Conservation (phyloP, 2,797 vertebrate genomes). For the Sebastes aleutianus region DNA sequence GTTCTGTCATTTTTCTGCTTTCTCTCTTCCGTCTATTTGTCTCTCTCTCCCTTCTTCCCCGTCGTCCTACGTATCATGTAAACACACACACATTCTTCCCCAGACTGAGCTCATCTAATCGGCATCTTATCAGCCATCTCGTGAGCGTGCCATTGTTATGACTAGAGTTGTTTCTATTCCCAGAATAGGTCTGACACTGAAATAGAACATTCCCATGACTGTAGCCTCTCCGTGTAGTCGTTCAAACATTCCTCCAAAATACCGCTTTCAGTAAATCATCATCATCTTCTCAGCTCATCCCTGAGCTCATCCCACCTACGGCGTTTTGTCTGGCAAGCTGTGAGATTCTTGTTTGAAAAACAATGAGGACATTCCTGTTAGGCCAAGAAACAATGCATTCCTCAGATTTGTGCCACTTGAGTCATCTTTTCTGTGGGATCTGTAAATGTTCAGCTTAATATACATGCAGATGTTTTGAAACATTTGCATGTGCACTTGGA, state of each 20-base stretch:
- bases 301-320: conserved; percentile 23
- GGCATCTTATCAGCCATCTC: conserved; percentile 74
- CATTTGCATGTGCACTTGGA: not conserved
- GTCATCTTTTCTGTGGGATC: not conserved
- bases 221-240: not conserved
- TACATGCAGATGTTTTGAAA: conserved; percentile 18
- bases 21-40: not conserved
- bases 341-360: conserved; percentile 28
- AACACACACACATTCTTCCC: conserved; percentile 46
- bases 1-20: not conserved
- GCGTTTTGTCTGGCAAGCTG: conserved; percentile 5
- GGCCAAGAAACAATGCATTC: conserved; percentile 11
- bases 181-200: conserved; percentile 70
- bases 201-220: conserved; percentile 71
- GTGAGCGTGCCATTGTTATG: conserved; percentile 74
- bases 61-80: conserved; percentile 1
- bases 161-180: conserved; percentile 71
- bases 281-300: conserved; percentile 9
- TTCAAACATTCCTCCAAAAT: conserved; percentile 54
- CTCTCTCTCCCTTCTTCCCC: not conserved
- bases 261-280: conserved; percentile 22
- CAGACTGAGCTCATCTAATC: conserved; percentile 70
- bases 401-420: not conserved
- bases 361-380: conserved; percentile 11
- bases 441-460: conserved; percentile 20